These are phyloP conservation scores for Dascillus cervinus DNA, from an alignment of 2,888 invertebrate genomes.

Conservation along the genomic window DNA sequence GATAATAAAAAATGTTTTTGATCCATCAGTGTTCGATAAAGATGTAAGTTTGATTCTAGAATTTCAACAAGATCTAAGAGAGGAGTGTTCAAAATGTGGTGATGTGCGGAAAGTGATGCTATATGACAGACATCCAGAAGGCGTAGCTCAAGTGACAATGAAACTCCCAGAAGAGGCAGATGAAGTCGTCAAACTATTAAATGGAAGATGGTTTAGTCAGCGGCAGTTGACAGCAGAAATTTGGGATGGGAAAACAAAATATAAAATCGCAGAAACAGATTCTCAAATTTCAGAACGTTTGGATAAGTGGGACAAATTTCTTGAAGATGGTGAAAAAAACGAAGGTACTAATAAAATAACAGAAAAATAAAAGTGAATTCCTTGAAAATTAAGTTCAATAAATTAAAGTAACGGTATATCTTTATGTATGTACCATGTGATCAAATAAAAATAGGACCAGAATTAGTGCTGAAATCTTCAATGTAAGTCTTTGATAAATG, in stretches of 20 bases:
- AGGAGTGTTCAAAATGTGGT: conserved; percentile 87
- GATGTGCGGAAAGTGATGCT: conserved; percentile 85
- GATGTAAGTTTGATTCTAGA: conserved; percentile 85
- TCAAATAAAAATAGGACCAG: no score
- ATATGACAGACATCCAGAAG: conserved; percentile 90
- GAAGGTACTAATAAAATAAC: background rate
- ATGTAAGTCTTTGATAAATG: no score
- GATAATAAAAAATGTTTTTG: conserved; percentile 89
- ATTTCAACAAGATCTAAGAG: conserved; percentile 82
- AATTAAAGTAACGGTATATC: no score
- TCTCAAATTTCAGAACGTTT: conserved; percentile 74
- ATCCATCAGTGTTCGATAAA: conserved; percentile 78
- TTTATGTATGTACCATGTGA: no score
- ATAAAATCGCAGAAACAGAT: conserved; percentile 80
- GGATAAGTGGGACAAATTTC: conserved; percentile 79
- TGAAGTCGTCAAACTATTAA: conserved; percentile 75
- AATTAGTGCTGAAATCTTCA: no score
- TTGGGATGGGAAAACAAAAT: conserved; percentile 93
- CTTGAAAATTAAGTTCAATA: no score
- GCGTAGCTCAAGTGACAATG: conserved; percentile 89
- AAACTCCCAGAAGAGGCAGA: conserved; percentile 87
- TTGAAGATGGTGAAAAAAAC: conserved; percentile 47
- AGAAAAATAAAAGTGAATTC: no score
- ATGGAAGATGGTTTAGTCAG: conserved; percentile 87
- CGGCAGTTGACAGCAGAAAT: conserved; percentile 76